phyloP scores from a whole-genome alignment of 2,113 vertebrate genomes.

The Labrus mixtus region DNA sequence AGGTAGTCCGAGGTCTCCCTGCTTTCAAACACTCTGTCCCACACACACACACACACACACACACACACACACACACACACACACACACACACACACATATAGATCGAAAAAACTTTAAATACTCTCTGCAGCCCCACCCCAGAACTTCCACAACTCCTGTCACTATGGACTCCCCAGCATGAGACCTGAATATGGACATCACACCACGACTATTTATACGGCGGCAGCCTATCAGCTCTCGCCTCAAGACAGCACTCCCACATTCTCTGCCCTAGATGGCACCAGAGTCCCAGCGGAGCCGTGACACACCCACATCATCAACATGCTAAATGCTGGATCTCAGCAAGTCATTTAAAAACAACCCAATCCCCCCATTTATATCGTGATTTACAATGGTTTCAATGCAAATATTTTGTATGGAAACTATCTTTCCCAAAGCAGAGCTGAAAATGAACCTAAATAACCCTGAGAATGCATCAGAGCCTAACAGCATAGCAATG shows the following conservation, averaged over 20 bases:
- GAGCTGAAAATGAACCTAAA: neutral
- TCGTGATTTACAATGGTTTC: neutral
- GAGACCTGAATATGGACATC: slow-evolving; percentile 80
- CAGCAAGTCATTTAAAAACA: slow-evolving; percentile 29
- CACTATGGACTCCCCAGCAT: slow-evolving; percentile 64
- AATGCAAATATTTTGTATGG: neutral
- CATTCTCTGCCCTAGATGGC: slow-evolving; percentile 86
- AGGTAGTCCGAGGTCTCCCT: slow-evolving; percentile 65
- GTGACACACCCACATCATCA: slow-evolving; percentile 76
- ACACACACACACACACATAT: slow-evolving; percentile 27
- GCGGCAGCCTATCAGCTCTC: slow-evolving; percentile 62
- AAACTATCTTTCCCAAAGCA: neutral
- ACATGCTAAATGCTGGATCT: slow-evolving; percentile 36
- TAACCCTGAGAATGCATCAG: neutral
- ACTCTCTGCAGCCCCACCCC: slow-evolving; percentile 76
- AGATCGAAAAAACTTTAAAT: slow-evolving; percentile 77
- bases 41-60: slow-evolving; percentile 20
- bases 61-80: neutral
- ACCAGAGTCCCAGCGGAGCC: slow-evolving; percentile 55
- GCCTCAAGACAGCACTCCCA: slow-evolving; percentile 45
- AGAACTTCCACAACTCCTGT: slow-evolving; percentile 48
- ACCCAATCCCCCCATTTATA: neutral
- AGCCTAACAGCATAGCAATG: neutral
- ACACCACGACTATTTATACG: slow-evolving; percentile 85
- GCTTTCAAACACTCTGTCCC: slow-evolving; percentile 20